Conservation (phyloP, 2,113 vertebrate genomes). For the Chinchilla lanigera region DNA sequence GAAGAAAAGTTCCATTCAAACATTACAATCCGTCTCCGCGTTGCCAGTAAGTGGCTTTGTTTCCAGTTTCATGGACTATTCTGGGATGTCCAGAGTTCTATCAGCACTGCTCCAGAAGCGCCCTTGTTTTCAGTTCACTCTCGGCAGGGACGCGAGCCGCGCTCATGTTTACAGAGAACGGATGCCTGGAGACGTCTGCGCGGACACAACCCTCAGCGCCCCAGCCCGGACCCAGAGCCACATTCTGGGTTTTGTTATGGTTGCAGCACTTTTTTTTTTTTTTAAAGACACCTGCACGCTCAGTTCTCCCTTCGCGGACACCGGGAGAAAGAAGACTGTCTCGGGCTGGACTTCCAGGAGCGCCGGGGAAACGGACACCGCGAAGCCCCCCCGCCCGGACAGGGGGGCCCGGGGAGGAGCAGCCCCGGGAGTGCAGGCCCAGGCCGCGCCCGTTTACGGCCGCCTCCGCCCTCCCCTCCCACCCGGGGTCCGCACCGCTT, state of each 20-base stretch:
- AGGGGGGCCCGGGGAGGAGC: not conserved
- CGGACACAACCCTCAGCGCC: not conserved
- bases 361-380: not conserved
- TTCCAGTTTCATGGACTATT: constrained; percentile 61
- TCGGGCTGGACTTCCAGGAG: not conserved
- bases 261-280: not conserved
- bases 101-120: constrained; percentile 27
- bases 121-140: constrained; percentile 5
- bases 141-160: not conserved
- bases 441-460: constrained; percentile 65
- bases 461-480: constrained; percentile 52
- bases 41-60: constrained; percentile 66
- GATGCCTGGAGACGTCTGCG: not conserved
- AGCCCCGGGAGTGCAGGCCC: not conserved
- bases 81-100: constrained; percentile 66
- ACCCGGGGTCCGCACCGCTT: not conserved
- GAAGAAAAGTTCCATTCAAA: constrained; percentile 57
- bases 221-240: not conserved
- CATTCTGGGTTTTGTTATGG: not conserved
- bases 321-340: not conserved
- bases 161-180: not conserved
- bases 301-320: not conserved
- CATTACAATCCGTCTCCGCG: constrained; percentile 33
- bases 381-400: not conserved
- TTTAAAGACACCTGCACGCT: constrained; percentile 52